phyloP scores from a whole-genome alignment of 2,113 vertebrate species.

The Shinisaurus crocodilurus region DNA sequence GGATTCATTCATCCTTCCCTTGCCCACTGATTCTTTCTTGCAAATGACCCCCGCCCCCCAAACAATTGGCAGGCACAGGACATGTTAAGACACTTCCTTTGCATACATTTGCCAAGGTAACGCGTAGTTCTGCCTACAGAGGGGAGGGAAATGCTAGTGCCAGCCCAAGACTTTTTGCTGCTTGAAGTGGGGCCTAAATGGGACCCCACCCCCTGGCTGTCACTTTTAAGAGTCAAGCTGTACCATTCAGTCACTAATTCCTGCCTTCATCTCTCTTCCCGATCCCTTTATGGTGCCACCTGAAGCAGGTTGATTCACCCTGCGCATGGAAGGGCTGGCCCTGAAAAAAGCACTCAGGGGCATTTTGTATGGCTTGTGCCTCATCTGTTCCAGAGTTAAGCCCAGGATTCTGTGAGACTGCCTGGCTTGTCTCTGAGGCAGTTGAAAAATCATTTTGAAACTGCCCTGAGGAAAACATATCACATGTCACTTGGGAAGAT shows the following conservation, averaged over 20 bases:
- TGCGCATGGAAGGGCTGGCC: no score
- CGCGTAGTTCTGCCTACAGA: not conserved
- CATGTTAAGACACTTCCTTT: not conserved
- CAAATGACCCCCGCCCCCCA: not conserved
- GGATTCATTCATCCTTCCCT: no score
- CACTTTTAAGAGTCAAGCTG: no score
- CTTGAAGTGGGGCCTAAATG: not conserved
- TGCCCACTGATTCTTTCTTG: not conserved
- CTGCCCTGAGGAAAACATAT: constrained; percentile 12
- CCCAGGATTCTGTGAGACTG: not conserved
- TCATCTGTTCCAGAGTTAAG: not conserved
- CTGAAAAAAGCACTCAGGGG: not conserved
- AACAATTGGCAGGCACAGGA: not conserved
- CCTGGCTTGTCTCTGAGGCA: not conserved
- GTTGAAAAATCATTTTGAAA: not conserved
- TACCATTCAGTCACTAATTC: not conserved
- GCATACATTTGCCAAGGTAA: not conserved
- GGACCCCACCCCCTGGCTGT: not conserved
- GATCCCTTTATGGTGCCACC: not conserved
- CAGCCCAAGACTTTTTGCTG: not conserved
- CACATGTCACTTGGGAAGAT: not conserved
- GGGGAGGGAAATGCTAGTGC: not conserved
- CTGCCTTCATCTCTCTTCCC: no score
- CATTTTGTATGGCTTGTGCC: not conserved
- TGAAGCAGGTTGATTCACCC: not conserved